A percentile compares a stretch with the other conserved stretches of the same genome.
Evolutionary conservation across 1,140 invertebrate genomes (phyloP).

Genomic region (Drosophila bocqueti): DNA sequence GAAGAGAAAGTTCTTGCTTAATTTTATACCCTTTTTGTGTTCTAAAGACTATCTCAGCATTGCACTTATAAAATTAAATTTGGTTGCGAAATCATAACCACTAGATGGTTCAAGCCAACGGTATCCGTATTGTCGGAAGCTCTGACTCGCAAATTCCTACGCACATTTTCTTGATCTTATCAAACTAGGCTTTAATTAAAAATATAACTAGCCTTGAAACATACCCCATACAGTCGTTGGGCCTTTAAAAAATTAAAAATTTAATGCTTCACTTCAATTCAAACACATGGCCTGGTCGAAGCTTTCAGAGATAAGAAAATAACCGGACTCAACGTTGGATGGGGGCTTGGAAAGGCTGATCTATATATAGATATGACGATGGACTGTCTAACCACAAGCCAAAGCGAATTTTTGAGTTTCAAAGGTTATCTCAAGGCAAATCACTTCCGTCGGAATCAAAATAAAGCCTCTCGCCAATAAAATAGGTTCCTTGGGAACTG

Average conservation of each 20-base stretch:
- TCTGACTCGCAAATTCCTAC: not conserved
- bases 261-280: constrained; percentile 53
- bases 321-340: constrained; percentile 42
- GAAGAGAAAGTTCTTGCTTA: too few species aligned
- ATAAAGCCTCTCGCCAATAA: constrained; percentile 22
- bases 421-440: constrained; percentile 71
- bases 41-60: not conserved
- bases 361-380: constrained; percentile 78
- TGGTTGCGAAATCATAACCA: not conserved
- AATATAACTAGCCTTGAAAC: constrained; percentile 76
- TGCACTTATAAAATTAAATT: not conserved
- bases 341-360: constrained; percentile 14
- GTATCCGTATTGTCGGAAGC: constrained; percentile 5
- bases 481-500: constrained; percentile 7
- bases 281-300: constrained; percentile 44
- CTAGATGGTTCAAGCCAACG: not conserved
- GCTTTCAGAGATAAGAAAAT: constrained; percentile 51
- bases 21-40: not conserved
- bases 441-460: constrained; percentile 66
- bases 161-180: constrained; percentile 61
- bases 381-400: constrained; percentile 29
- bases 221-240: constrained; percentile 40
- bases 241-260: constrained; percentile 32
- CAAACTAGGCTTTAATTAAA: constrained; percentile 77
- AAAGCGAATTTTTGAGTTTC: constrained; percentile 15